phyloP scores from a whole-genome alignment of 2,797 vertebrate species.

The Sebastes elongatus region DNA sequence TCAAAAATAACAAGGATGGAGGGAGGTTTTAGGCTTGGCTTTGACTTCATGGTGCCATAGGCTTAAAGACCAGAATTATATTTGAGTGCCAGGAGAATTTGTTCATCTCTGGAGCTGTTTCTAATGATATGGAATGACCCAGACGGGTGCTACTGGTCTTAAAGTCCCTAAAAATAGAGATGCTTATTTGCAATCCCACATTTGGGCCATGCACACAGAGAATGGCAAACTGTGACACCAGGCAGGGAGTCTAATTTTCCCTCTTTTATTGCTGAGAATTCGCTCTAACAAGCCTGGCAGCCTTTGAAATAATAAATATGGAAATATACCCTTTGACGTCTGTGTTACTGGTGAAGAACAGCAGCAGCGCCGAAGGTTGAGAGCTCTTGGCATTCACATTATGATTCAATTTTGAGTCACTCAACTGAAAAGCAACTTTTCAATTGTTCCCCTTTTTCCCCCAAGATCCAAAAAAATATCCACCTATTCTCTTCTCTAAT shows the following conservation, averaged over 20 bases:
- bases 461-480: background rate
- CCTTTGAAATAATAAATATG: conserved; percentile 51
- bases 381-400: conserved; percentile 3
- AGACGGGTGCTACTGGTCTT: conserved; percentile 56
- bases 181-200: conserved; percentile 67
- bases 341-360: conserved; percentile 4
- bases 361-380: background rate
- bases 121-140: conserved; percentile 71
- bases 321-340: conserved; percentile 36
- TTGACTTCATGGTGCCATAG: conserved; percentile 58
- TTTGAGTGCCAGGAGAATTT: conserved; percentile 59
- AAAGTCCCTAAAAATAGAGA: conserved; percentile 65
- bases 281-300: conserved; percentile 44
- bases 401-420: conserved; percentile 6
- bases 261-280: conserved; percentile 55
- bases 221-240: conserved; percentile 63
- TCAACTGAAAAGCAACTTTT: background rate
- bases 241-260: conserved; percentile 49
- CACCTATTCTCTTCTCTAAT: conserved; percentile 22
- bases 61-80: conserved; percentile 53
- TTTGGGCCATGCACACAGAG: conserved; percentile 46
- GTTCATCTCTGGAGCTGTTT: conserved; percentile 64
- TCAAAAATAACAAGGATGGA: conserved; percentile 65
- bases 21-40: conserved; percentile 61
- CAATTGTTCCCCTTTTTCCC: background rate